Conservation (phyloP, 2,113 vertebrate genomes). For the Neogale vison region DNA sequence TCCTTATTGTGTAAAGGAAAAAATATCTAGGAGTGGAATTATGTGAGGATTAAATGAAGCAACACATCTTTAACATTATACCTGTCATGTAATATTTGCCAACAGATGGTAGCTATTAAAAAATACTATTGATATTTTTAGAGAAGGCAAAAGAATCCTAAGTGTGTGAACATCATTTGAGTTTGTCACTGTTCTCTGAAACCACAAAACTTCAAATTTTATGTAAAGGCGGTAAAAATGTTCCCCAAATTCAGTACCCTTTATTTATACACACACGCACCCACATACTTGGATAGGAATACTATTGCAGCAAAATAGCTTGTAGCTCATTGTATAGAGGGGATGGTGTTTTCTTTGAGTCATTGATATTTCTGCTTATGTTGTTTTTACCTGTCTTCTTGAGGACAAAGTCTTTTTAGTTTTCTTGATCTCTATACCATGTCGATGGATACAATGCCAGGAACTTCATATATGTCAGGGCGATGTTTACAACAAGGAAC, state of each 20-base stretch:
- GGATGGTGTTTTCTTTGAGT: neutral
- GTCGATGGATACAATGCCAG: neutral
- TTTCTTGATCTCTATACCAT: neutral
- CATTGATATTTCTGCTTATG: conserved; percentile 2
- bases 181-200: conserved; percentile 20
- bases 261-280: neutral
- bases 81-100: conserved; percentile 36
- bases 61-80: conserved; percentile 6
- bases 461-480: neutral
- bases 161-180: conserved; percentile 19
- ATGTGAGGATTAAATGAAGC: neutral
- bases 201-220: neutral
- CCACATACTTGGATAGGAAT: neutral
- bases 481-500: neutral
- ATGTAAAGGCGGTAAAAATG: conserved; percentile 17
- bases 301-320: conserved; percentile 14
- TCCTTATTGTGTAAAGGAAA: neutral
- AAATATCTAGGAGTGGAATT: neutral
- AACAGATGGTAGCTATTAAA: conserved; percentile 45
- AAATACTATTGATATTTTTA: neutral
- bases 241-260: neutral
- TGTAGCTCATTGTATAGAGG: neutral
- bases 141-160: neutral
- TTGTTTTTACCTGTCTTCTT: conserved; percentile 28
- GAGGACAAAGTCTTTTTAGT: neutral